phyloP scores from a whole-genome alignment of 2,888 invertebrate species.

The Pecten maximus region DNA sequence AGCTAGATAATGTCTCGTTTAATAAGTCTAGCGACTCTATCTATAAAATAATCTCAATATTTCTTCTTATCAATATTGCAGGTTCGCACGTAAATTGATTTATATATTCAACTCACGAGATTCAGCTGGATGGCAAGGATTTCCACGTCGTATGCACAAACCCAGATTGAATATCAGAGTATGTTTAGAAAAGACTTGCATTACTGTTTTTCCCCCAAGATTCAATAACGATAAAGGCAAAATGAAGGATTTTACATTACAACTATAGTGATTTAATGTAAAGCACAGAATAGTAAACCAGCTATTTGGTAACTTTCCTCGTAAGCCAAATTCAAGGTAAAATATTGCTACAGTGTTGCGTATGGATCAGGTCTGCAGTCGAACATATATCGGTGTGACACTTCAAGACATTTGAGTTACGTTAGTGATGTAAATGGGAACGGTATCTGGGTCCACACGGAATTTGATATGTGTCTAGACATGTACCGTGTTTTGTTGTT shows the following conservation, averaged over 20 bases:
- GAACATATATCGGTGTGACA: too few relatives aligned
- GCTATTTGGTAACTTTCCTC: too few relatives aligned
- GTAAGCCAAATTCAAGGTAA: too few relatives aligned
- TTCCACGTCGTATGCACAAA: neutral
- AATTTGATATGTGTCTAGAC: too few relatives aligned
- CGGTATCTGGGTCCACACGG: too few relatives aligned
- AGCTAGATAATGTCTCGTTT: neutral
- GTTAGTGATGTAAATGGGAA: too few relatives aligned
- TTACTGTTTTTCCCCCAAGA: neutral
- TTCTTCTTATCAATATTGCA: slow-evolving; percentile 19
- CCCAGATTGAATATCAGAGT: neutral
- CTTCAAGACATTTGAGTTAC: too few relatives aligned
- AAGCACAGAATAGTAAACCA: too few relatives aligned
- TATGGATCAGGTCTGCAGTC: too few relatives aligned
- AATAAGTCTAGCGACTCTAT: neutral
- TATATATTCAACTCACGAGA: neutral
- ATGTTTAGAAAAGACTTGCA: neutral
- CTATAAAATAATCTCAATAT: slow-evolving; percentile 19
- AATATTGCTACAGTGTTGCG: too few relatives aligned
- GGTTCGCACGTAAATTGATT: slow-evolving; percentile 24
- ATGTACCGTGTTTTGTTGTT: too few relatives aligned
- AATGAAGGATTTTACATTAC: neutral
- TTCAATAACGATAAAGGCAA: neutral
- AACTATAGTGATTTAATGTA: neutral
- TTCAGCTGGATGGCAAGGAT: neutral